phyloP scores from a whole-genome alignment of 2,888 invertebrate genomes.

The Calameuta filiformis region DNA sequence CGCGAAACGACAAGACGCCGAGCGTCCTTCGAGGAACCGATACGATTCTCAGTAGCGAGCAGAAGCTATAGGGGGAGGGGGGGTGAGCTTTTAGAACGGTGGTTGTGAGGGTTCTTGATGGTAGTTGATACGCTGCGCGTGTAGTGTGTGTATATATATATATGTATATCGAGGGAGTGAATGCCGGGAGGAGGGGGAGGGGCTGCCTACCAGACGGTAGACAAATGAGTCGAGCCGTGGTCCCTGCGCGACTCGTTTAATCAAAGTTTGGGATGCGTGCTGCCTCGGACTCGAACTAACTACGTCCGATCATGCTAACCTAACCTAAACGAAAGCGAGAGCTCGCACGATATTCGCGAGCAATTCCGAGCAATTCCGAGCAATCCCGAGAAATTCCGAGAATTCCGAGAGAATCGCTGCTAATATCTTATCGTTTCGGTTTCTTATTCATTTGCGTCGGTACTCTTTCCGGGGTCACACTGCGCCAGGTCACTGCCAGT shows the following conservation, averaged over 20 bases:
- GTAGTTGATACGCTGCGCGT: no score
- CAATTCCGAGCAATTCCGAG: no score
- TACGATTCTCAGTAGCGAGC: slow-evolving; percentile 1
- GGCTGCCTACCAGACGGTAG: slow-evolving; percentile 38
- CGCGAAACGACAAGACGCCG: neutral
- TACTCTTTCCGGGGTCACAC: no score
- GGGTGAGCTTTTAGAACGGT: neutral
- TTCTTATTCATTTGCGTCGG: no score
- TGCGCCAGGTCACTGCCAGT: no score
- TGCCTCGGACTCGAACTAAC: slow-evolving; percentile 51
- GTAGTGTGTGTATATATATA: no score
- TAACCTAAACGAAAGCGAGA: slow-evolving; percentile 6
- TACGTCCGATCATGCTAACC: slow-evolving; percentile 57
- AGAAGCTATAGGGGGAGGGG: neutral
- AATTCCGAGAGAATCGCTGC: no score
- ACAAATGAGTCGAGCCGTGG: slow-evolving; percentile 45
- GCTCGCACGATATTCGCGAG: no score
- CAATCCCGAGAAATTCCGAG: no score
- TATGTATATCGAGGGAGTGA: neutral
- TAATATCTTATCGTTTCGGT: no score
- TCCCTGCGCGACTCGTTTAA: slow-evolving; percentile 54
- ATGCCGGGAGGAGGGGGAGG: slow-evolving; percentile 3
- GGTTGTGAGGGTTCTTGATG: no score
- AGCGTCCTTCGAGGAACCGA: neutral
- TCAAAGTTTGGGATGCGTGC: slow-evolving; percentile 61